These are phyloP conservation scores for Argyrosomus japonicus DNA, from an alignment of 2,113 vertebrate genomes.

Conservation along the genomic window DNA sequence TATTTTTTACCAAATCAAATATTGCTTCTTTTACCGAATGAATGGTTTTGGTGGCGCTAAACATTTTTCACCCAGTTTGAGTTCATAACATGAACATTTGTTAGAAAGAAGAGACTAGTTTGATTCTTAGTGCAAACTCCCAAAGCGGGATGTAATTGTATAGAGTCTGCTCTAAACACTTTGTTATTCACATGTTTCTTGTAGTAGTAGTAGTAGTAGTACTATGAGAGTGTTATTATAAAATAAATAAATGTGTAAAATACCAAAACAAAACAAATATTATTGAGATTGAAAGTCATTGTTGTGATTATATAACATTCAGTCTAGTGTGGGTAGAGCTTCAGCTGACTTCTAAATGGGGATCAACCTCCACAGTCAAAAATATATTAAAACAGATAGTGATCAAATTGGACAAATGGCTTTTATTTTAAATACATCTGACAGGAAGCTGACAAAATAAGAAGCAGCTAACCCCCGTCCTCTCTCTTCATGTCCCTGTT, in stretches of 20 bases:
- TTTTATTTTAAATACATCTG: not conserved
- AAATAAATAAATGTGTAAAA: not conserved
- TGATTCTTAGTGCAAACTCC: not conserved
- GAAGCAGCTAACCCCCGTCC: slow-evolving; percentile 3
- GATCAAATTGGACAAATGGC: not conserved
- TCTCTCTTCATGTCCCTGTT: slow-evolving; percentile 24
- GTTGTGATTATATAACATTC: slow-evolving; percentile 35
- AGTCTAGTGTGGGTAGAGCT: not conserved
- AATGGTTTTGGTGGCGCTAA: not conserved
- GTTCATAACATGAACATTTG: not conserved
- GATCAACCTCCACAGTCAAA: not conserved
- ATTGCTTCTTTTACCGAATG: too few relatives aligned
- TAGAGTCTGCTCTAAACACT: not conserved
- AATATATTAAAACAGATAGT: not conserved
- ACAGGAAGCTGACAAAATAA: not conserved
- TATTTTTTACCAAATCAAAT: too few relatives aligned
- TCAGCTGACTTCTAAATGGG: slow-evolving; percentile 6
- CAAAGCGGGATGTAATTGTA: not conserved
- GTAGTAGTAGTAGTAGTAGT: not conserved
- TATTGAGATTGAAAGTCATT: slow-evolving; percentile 1
- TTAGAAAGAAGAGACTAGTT: not conserved
- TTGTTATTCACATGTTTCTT: not conserved
- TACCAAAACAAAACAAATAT: not conserved
- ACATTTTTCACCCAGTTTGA: not conserved
- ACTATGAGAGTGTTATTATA: not conserved